phyloP scores from a whole-genome alignment of 2,113 vertebrate species.

The Chloropsis hardwickii region DNA sequence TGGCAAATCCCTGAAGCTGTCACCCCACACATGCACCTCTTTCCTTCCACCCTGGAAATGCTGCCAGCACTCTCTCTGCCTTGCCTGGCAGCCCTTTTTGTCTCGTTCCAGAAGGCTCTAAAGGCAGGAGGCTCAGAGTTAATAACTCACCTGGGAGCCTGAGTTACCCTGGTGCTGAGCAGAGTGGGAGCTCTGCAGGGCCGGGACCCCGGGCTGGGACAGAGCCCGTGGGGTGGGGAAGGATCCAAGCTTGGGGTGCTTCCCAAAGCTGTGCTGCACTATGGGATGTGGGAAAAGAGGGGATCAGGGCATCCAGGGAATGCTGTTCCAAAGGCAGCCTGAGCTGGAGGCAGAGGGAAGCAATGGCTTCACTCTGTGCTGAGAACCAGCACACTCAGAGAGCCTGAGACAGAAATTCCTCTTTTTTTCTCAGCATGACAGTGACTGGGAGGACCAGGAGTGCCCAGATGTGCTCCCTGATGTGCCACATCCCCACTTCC shows the following conservation, averaged over 20 bases:
- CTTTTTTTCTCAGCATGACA: neutral
- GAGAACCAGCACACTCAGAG: neutral
- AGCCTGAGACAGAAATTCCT: neutral
- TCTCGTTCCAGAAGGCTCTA: neutral
- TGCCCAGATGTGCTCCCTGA: neutral
- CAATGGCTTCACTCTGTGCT: fast-evolving
- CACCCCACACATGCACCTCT: neutral
- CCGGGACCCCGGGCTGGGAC: neutral
- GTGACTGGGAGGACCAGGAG: fast-evolving
- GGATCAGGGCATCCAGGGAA: neutral
- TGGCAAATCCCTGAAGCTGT: neutral
- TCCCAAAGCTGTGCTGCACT: neutral
- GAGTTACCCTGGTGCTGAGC: neutral
- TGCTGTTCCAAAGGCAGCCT: neutral
- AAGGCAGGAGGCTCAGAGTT: constrained; percentile 19
- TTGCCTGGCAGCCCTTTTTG: neutral
- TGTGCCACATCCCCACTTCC: fast-evolving
- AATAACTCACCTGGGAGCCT: neutral
- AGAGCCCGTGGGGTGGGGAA: neutral
- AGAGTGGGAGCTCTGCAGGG: neutral
- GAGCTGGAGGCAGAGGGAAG: neutral
- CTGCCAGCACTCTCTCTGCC: neutral
- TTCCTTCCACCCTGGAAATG: neutral
- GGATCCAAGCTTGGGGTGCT: neutral
- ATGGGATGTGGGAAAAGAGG: neutral